Evolutionary conservation across 2,113 vertebrate species (phyloP).

Genomic region (Garra rufa): DNA sequence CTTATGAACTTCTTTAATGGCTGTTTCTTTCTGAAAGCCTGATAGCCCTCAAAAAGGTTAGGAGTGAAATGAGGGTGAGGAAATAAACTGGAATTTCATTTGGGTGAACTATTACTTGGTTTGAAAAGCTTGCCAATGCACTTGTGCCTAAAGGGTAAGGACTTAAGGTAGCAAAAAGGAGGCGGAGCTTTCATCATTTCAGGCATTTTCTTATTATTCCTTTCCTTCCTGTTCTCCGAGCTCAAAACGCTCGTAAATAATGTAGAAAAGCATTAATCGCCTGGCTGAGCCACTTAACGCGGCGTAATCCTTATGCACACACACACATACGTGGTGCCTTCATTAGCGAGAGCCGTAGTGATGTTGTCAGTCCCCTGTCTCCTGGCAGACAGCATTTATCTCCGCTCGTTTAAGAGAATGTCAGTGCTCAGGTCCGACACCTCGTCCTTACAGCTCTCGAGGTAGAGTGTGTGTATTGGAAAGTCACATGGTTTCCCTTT

Average conservation of each 20-base stretch:
- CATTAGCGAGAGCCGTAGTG: slow-evolving; percentile 39
- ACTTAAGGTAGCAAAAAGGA: background rate
- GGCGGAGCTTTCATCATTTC: background rate
- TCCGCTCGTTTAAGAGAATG: slow-evolving; percentile 63
- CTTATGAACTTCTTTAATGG: background rate
- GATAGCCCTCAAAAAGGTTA: background rate
- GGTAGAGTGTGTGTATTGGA: slow-evolving; percentile 2
- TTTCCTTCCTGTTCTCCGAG: slow-evolving; percentile 1
- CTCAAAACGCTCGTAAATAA: slow-evolving; percentile 59
- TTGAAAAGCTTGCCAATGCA: background rate
- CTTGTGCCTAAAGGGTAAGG: background rate
- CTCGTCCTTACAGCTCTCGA: slow-evolving; percentile 9
- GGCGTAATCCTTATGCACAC: slow-evolving; percentile 30
- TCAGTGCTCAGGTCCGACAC: slow-evolving; percentile 18
- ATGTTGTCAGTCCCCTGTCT: slow-evolving; percentile 55
- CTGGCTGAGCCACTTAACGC: slow-evolving; percentile 58
- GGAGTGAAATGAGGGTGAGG: background rate
- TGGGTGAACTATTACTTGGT: background rate
- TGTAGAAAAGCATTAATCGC: slow-evolving; percentile 63
- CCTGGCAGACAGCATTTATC: slow-evolving; percentile 70
- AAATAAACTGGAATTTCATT: background rate
- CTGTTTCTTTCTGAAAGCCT: background rate
- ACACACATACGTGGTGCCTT: background rate
- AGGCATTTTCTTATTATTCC: slow-evolving; percentile 39
- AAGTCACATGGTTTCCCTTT: slow-evolving; percentile 46